Evolutionary conservation across 2,888 invertebrate species (phyloP).

Genomic region (Parnassius orleans): DNA sequence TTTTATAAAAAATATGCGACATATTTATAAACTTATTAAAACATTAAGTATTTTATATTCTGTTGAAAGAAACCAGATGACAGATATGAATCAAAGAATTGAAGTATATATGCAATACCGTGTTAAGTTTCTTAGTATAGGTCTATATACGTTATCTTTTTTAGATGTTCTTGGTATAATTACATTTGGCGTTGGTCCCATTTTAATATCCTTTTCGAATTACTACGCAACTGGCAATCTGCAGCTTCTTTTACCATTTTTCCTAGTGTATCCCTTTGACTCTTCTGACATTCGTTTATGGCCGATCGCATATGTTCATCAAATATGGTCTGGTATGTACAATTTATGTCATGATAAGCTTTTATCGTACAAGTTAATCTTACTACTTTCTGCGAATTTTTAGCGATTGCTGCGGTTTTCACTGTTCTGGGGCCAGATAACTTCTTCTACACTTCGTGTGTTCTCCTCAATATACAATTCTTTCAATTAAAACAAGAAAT

Average conservation of each 20-base stretch:
- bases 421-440: conserved; percentile 30
- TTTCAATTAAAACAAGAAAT: conserved; percentile 20
- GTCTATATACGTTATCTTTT: conserved; percentile 5
- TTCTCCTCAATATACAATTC: conserved; percentile 27
- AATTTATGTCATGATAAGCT: neutral
- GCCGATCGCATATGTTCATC: conserved; percentile 25
- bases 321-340: conserved; percentile 25
- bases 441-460: conserved; percentile 27
- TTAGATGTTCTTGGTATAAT: conserved; percentile 10
- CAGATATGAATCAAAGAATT: neutral
- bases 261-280: conserved; percentile 24
- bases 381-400: neutral
- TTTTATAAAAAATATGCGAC: conserved; percentile 6
- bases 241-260: conserved; percentile 17
- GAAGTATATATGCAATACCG: neutral
- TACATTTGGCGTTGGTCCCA: conserved; percentile 18
- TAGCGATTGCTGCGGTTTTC: conserved; percentile 14
- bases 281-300: conserved; percentile 16
- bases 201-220: conserved; percentile 7
- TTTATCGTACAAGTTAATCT: neutral
- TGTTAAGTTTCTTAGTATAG: conserved; percentile 13
- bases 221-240: conserved; percentile 12
- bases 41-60: conserved; percentile 2
- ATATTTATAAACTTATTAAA: neutral
- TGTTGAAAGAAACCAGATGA: neutral